Base-by-base conservation (phyloP, 2,888 invertebrate species). In the Graphium colonna region DNA sequence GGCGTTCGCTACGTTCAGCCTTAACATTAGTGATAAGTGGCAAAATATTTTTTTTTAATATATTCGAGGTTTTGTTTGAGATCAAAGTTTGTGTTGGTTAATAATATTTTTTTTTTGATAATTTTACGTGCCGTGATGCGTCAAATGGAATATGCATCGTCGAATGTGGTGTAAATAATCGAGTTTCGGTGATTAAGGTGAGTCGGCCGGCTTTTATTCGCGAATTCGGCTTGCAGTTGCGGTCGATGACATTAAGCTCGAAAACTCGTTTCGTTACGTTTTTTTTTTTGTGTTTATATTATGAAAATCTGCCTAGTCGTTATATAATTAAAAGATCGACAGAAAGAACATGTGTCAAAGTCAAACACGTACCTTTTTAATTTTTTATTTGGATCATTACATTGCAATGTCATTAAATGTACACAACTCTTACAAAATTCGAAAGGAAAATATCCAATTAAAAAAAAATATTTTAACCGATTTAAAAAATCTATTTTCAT, bases 141-240 rank as follows among this genome's bases (percentile, higher is more conserved):
- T 72, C 69, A 61, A 67, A 65, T 55, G 64, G 73, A 71, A 68
- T 75, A 69, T 73, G 70, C 67, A 65, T 66, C 66, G 61, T 65
- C 63, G 69, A 71, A 79, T 78, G 70, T 72, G 64, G 69, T 65
- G 67, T 67, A 71, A 59, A 57, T 76, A 81, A 81, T 79, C 76
- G 71, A 73, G 73, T 80, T 82, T 82, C 67, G 69, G 68, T 78
- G 75, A 82, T 63, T 65, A 64, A 81, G 87, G 88, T 86, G 72
- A 82, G 85, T 77, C 21, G 31, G 26, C 36, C 21, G 38, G 49
- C 57, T 61, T 56, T 65, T 71, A 69, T 71, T 71, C 60, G 64
- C 62, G 58, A 65, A 59, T 61, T 64, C 54, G 55, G 48, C 52
- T 54, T 33, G 39, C 54, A 51, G 46, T 28, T 26, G 53, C 58